A percentile compares a stretch with the other conserved stretches of the same genome.
These are phyloP conservation scores for Microctonus hyperodae DNA, from an alignment of 2,888 invertebrate genomes.

Conservation along the genomic window DNA sequence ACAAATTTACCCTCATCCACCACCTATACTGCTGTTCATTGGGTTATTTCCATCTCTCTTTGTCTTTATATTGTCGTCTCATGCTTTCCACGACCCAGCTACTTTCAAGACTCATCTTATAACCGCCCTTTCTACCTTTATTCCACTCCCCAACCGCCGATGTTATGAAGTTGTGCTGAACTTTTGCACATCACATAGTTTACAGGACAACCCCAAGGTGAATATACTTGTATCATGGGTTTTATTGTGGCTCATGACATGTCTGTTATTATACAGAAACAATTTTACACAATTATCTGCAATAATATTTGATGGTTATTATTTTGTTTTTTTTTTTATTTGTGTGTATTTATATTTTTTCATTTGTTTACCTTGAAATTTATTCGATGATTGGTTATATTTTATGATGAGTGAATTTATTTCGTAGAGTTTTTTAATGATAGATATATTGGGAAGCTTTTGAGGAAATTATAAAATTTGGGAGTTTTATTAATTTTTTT, in stretches of 20 bases:
- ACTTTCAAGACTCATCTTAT: conserved; percentile 49
- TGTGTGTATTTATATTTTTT: too few relatives aligned
- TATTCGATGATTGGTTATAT: too few relatives aligned
- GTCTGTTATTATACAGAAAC: background rate
- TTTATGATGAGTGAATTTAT: too few relatives aligned
- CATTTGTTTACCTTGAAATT: too few relatives aligned
- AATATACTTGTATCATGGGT: conserved; percentile 46
- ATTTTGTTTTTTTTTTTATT: too few relatives aligned
- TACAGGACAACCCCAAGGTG: conserved; percentile 55
- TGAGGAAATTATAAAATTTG: too few relatives aligned
- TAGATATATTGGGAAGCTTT: too few relatives aligned
- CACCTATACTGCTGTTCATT: conserved; percentile 31
- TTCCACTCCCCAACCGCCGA: conserved; percentile 47
- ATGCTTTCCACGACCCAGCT: conserved; percentile 44
- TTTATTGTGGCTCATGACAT: conserved; percentile 51
- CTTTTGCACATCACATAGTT: conserved; percentile 60
- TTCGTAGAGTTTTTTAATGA: too few relatives aligned
- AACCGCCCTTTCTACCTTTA: conserved; percentile 32
- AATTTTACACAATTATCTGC: background rate
- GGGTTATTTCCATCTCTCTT: conserved; percentile 26
- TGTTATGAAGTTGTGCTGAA: conserved; percentile 63
- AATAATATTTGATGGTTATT: too few relatives aligned
- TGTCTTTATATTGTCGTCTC: conserved; percentile 21
- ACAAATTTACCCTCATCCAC: conserved; percentile 57
- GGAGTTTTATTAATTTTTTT: too few relatives aligned